phyloP scores from a whole-genome alignment of 2,888 invertebrate species.

The Neoitamus cyanurus region DNA sequence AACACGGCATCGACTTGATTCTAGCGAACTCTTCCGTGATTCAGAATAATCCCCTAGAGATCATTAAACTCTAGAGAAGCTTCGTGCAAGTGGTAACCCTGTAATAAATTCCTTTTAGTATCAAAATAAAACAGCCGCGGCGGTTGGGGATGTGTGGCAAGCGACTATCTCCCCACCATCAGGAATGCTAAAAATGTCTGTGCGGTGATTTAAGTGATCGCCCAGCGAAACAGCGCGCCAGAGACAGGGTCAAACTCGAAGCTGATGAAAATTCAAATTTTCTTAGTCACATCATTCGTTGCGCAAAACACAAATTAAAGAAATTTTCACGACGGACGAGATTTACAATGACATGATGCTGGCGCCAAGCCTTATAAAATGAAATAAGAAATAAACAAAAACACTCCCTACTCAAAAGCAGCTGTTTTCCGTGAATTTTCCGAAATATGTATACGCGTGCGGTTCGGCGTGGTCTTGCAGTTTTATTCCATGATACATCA shows the following conservation, averaged over 20 bases:
- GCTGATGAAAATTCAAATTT: conserved; percentile 15
- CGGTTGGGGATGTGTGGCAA: not conserved
- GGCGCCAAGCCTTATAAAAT: not conserved
- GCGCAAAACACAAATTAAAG: conserved; percentile 7
- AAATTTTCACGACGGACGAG: not conserved
- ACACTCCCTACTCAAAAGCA: not conserved
- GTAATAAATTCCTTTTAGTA: conserved; percentile 22
- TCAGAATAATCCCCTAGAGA: not conserved
- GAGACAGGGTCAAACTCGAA: not conserved
- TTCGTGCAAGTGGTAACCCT: not conserved
- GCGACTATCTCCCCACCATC: not conserved
- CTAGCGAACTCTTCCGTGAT: not conserved
- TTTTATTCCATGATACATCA: not conserved
- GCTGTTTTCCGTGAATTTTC: not conserved
- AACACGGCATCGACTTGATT: not conserved
- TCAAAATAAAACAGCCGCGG: conserved; percentile 11
- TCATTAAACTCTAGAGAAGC: not conserved
- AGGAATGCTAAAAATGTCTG: conserved; percentile 2
- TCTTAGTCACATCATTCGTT: conserved; percentile 16
- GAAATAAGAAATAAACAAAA: not conserved
- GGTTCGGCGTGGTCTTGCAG: not conserved
- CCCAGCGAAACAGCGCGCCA: not conserved
- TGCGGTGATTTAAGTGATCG: not conserved
- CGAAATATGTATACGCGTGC: not conserved
- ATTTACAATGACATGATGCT: conserved; percentile 18